Conservation (phyloP, 2,888 invertebrate genomes). For the Synergus japonicus region DNA sequence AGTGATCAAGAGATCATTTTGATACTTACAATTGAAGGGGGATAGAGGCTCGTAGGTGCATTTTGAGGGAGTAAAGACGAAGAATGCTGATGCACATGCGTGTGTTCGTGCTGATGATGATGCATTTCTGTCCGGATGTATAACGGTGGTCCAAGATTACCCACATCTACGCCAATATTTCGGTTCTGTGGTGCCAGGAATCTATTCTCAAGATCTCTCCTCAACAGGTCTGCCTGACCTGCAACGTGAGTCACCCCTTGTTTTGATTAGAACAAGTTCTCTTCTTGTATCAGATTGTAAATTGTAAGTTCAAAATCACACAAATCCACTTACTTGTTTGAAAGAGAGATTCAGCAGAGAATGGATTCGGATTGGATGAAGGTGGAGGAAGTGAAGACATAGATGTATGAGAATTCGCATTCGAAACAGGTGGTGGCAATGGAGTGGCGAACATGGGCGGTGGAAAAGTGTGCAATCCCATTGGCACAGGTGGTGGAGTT, state of each 20-base stretch:
- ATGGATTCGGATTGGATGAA: constrained; percentile 86
- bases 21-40: constrained; percentile 83
- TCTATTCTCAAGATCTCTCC: constrained; percentile 93
- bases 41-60: constrained; percentile 79
- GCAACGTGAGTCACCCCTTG: constrained; percentile 76
- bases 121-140: constrained; percentile 91
- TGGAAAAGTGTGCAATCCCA: constrained; percentile 80
- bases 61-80: constrained; percentile 83
- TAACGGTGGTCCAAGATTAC: constrained; percentile 79
- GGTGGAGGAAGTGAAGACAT: constrained; percentile 75
- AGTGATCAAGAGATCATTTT: background rate
- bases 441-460: constrained; percentile 85
- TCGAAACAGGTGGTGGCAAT: constrained; percentile 78
- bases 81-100: constrained; percentile 93
- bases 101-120: constrained; percentile 95
- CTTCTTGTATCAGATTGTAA: background rate
- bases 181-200: constrained; percentile 93
- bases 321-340: constrained; percentile 86
- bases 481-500: constrained; percentile 79
- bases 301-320: background rate
- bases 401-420: constrained; percentile 75
- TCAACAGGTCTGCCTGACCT: constrained; percentile 90
- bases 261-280: constrained; percentile 53
- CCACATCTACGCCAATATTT: constrained; percentile 76
- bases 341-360: constrained; percentile 92